phyloP scores from a whole-genome alignment of 2,888 invertebrate species.

The Scaptodrosophila latifasciaeformis region DNA sequence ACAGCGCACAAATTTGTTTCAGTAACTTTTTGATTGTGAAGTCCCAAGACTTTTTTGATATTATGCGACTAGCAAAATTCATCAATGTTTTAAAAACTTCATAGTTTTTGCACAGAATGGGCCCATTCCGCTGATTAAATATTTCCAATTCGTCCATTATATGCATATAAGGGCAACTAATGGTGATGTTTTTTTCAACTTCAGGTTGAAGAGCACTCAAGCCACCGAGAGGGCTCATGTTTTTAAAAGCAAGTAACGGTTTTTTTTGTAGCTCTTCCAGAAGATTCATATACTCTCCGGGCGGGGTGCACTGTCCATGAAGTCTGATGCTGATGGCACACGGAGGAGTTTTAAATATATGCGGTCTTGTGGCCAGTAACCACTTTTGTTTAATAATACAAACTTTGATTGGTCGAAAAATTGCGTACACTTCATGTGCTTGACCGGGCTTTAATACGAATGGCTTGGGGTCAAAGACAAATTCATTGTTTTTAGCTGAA shows the following conservation, averaged over 20 bases:
- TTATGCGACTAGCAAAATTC: conserved; percentile 23
- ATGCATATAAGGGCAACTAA: conserved; percentile 28
- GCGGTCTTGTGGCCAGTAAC: conserved; percentile 49
- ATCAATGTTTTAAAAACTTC: conserved; percentile 25
- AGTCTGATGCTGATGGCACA: conserved; percentile 47
- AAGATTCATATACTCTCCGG: conserved; percentile 43
- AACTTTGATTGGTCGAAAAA: conserved; percentile 55
- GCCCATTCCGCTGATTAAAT: conserved; percentile 38
- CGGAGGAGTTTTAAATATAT: conserved; percentile 40
- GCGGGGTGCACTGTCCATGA: conserved; percentile 51
- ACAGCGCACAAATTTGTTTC: conserved; percentile 20
- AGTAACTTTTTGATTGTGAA: conserved; percentile 35
- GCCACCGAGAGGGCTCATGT: conserved; percentile 5
- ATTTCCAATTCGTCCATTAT: conserved; percentile 35
- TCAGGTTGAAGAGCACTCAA: not conserved
- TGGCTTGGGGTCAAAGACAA: conserved; percentile 52
- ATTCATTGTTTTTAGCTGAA: conserved; percentile 36
- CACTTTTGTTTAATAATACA: conserved; percentile 58
- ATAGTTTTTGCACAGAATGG: conserved; percentile 31
- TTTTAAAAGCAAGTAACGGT: conserved; percentile 34
- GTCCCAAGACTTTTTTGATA: conserved; percentile 36
- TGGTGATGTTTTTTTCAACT: not conserved
- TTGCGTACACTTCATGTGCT: conserved; percentile 38
- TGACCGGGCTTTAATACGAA: conserved; percentile 51
- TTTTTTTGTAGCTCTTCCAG: conserved; percentile 24